A percentile compares a stretch with the other conserved stretches of the same genome.
Conservation (phyloP, 2,888 invertebrate species). For the Phaedon cochleariae region DNA sequence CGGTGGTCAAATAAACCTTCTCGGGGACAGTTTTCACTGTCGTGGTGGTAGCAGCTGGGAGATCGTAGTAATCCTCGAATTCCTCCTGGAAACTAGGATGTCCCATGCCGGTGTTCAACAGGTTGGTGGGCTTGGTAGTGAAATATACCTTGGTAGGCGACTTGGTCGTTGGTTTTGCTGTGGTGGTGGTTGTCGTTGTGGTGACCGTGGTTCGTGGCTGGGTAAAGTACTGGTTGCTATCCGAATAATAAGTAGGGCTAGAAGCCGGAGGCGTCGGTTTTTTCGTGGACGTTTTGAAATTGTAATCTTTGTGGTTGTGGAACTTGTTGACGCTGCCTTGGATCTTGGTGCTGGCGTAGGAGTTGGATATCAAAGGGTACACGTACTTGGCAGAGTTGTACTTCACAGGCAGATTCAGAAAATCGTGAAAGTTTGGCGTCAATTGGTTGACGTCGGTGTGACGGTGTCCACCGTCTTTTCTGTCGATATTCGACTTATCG, state of each 20-base stretch:
- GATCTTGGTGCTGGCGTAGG: constrained; percentile 76
- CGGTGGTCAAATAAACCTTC: too few species aligned
- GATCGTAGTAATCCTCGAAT: constrained; percentile 50
- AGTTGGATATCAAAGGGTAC: constrained; percentile 74
- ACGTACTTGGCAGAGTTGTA: constrained; percentile 75
- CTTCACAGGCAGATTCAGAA: constrained; percentile 72
- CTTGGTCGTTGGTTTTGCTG: constrained; percentile 42
- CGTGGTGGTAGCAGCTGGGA: constrained; percentile 30
- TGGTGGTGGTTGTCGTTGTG: constrained; percentile 49
- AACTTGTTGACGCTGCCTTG: constrained; percentile 71
- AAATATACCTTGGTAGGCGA: constrained; percentile 45
- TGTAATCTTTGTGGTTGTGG: constrained; percentile 63
- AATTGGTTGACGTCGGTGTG: constrained; percentile 71
- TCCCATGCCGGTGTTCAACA: constrained; percentile 55
- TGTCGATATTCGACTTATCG: constrained; percentile 60
- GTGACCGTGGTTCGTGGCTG: constrained; percentile 42
- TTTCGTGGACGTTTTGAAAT: constrained; percentile 53
- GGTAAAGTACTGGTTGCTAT: constrained; percentile 46
- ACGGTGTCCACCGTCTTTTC: constrained; percentile 63
- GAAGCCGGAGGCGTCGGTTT: constrained; percentile 52
- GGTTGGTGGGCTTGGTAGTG: constrained; percentile 52
- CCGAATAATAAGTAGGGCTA: constrained; percentile 58
- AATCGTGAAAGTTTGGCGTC: constrained; percentile 73
- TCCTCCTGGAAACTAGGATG: constrained; percentile 57
- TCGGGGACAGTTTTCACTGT: constrained; percentile 37